These are phyloP conservation scores for Drosophila engyochracea DNA, from an alignment of 2,888 invertebrate species.

Conservation along the genomic window DNA sequence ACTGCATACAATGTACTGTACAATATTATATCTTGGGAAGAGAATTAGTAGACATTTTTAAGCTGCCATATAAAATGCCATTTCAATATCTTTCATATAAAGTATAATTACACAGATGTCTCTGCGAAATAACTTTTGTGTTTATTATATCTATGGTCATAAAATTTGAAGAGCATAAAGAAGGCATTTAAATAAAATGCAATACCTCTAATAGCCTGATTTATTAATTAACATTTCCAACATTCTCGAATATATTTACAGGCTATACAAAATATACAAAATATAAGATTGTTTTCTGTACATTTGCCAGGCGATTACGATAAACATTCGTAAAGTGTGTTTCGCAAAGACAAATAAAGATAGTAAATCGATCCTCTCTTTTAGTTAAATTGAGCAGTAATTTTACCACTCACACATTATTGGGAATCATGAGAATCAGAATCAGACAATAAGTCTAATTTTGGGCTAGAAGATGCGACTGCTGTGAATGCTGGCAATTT, in stretches of 20 bases:
- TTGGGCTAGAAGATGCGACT: background rate
- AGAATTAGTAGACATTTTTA: background rate
- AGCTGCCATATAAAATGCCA: background rate
- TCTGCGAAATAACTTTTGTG: background rate
- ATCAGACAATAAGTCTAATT: background rate
- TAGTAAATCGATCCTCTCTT: background rate
- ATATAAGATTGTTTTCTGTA: background rate
- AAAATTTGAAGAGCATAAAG: background rate
- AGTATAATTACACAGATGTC: background rate
- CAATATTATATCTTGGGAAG: background rate
- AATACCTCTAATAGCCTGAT: background rate
- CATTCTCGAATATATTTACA: background rate
- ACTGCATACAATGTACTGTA: slow-evolving; percentile 1
- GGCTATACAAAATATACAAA: background rate
- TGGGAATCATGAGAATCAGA: too few relatives aligned
- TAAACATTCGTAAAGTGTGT: background rate
- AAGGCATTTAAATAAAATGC: background rate
- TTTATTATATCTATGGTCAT: background rate
- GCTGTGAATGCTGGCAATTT: background rate
- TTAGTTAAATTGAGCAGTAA: background rate
- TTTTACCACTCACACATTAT: background rate
- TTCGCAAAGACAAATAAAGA: background rate
- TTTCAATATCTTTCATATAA: background rate
- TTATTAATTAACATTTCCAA: background rate
- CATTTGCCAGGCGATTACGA: background rate